Evolutionary conservation across 2,888 invertebrate genomes (phyloP).

Genomic region (Ypsolopha scabrella): DNA sequence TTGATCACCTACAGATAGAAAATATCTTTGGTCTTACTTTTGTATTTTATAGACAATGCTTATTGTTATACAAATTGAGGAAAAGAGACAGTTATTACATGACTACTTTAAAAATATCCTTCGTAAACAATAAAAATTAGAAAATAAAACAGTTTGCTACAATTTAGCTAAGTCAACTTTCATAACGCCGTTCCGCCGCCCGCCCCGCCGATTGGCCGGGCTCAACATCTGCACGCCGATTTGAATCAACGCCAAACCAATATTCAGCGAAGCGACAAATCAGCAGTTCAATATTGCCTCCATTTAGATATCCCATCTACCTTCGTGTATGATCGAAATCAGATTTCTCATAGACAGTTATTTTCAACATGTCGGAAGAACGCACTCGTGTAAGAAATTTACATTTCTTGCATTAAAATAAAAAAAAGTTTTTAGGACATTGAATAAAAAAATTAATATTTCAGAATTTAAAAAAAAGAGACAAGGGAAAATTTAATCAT

Average conservation of each 20-base stretch:
- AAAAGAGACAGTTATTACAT: no score
- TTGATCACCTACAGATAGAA: no score
- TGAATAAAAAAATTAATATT: slow-evolving; percentile 14
- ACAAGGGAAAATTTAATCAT: no score
- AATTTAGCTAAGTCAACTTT: no score
- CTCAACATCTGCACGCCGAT: slow-evolving; percentile 30
- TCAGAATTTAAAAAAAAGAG: neutral
- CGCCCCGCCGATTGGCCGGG: slow-evolving; percentile 2
- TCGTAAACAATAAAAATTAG: no score
- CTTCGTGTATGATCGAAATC: neutral
- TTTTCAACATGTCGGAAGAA: slow-evolving; percentile 30
- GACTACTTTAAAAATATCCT: no score
- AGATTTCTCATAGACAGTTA: slow-evolving; percentile 48
- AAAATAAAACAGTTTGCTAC: no score
- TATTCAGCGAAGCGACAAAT: slow-evolving; percentile 64
- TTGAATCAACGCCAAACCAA: slow-evolving; percentile 64
- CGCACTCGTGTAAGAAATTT: neutral
- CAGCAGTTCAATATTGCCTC: slow-evolving; percentile 68
- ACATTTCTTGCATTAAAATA: slow-evolving; percentile 18
- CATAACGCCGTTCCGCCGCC: no score
- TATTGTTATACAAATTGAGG: no score
- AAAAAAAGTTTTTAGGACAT: slow-evolving; percentile 27
- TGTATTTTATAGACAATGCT: no score
- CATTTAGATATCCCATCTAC: slow-evolving; percentile 53
- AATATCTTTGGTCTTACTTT: no score